phyloP scores from a whole-genome alignment of 2,888 invertebrate species.

The Chloroclystis v-ata region DNA sequence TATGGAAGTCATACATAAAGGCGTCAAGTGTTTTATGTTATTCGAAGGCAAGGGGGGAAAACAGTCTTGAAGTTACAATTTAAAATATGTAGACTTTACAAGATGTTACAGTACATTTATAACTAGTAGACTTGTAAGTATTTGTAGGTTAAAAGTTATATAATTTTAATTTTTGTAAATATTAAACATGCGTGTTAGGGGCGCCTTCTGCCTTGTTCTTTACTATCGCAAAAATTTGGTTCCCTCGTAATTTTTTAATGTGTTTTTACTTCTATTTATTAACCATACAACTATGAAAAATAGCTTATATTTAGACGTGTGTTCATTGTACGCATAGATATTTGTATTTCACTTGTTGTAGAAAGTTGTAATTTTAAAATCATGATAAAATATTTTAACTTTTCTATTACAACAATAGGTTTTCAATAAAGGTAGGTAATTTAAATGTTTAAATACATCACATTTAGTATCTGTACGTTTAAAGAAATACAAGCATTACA shows the following conservation, averaged over 20 bases:
- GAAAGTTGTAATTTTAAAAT: background rate
- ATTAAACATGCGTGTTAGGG: no score
- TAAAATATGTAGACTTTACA: background rate
- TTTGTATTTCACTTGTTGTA: background rate
- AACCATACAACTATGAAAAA: no score
- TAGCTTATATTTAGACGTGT: slow-evolving; percentile 2
- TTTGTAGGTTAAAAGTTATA: no score
- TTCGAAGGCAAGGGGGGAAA: background rate
- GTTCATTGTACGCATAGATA: background rate
- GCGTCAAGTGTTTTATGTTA: background rate
- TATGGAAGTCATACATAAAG: background rate
- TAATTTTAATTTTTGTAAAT: no score
- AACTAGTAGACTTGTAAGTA: background rate
- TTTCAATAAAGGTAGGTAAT: no score
- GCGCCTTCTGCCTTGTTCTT: no score
- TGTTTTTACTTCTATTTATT: no score
- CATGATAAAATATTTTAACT: background rate
- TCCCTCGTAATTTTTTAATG: no score
- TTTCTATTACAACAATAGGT: background rate
- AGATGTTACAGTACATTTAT: background rate
- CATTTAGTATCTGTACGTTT: no score
- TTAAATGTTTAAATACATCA: no score
- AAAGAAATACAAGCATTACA: no score
- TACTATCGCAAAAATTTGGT: no score
- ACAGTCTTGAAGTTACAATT: slow-evolving; percentile 6